Conservation (phyloP, 2,888 invertebrate species). For the Teleogryllus oceanicus region DNA sequence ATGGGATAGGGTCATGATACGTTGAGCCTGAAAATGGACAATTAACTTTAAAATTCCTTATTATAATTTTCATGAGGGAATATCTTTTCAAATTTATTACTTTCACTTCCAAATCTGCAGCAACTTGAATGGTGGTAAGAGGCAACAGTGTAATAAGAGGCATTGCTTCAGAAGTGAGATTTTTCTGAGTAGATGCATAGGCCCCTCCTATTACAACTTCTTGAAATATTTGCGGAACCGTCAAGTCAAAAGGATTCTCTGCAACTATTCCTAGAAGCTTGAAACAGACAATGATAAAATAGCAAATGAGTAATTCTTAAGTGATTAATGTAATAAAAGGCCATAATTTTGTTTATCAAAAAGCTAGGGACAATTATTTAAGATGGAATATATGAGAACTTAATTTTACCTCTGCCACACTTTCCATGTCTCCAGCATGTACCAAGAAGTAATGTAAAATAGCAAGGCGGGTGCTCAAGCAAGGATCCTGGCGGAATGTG, state of each 20-base stretch:
- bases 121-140: slow-evolving; percentile 60
- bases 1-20: slow-evolving; percentile 61
- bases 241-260: slow-evolving; percentile 57
- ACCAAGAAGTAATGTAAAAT: slow-evolving; percentile 79
- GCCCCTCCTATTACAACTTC: slow-evolving; percentile 77
- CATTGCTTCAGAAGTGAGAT: slow-evolving; percentile 67
- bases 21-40: neutral
- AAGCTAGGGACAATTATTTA: too few species aligned
- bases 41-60: neutral
- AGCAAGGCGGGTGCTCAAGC: slow-evolving; percentile 67
- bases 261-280: slow-evolving; percentile 41
- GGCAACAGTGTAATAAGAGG: slow-evolving; percentile 68
- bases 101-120: slow-evolving; percentile 60
- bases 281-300: too few species aligned
- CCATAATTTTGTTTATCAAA: too few species aligned
- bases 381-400: neutral
- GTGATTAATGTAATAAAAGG: too few species aligned
- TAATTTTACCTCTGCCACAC: slow-evolving; percentile 63
- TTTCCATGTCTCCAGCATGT: slow-evolving; percentile 70
- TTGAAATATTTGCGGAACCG: slow-evolving; percentile 66
- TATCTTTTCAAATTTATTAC: slow-evolving; percentile 46
- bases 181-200: slow-evolving; percentile 66
- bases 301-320: too few species aligned
- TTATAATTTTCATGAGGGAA: neutral
- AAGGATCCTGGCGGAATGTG: slow-evolving; percentile 33